A percentile compares a stretch with the other conserved stretches of the same genome.
Evolutionary conservation across 2,888 invertebrate species (phyloP).

Genomic region (Trachelus stipa): DNA sequence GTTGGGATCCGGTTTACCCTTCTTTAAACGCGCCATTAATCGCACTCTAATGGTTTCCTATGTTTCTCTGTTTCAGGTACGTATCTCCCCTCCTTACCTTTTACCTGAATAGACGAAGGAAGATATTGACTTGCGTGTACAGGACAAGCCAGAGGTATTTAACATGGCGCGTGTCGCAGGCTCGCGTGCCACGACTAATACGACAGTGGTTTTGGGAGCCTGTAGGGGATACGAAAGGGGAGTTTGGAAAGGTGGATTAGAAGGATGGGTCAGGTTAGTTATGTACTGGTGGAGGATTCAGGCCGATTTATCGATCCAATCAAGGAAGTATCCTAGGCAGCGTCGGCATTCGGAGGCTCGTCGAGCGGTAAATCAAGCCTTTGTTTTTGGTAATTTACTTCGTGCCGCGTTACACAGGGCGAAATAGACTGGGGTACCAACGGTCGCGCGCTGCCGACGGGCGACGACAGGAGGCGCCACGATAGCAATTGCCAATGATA

Average conservation of each 20-base stretch:
- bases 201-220: neutral
- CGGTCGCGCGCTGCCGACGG: neutral
- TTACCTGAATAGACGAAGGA: neutral
- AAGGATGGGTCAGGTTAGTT: neutral
- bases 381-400: neutral
- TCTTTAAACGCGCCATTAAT: neutral
- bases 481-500: neutral
- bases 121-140: neutral
- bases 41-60: neutral
- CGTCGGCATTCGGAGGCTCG: neutral
- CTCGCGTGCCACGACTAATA: neutral
- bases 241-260: neutral
- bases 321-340: neutral
- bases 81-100: neutral
- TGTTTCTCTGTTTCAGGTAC: neutral
- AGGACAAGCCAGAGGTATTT: neutral
- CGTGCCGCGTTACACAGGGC: neutral
- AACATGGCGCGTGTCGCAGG: neutral
- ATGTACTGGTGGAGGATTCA: neutral
- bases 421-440: too few species aligned
- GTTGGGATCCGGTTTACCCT: neutral
- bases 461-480: neutral
- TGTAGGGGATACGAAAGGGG: neutral
- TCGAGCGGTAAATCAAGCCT: neutral
- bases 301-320: neutral